Evolutionary conservation across 1,140 invertebrate species (phyloP), one percentile per base, ranked within the genome.

Genomic region (Bombus affinis): DNA sequence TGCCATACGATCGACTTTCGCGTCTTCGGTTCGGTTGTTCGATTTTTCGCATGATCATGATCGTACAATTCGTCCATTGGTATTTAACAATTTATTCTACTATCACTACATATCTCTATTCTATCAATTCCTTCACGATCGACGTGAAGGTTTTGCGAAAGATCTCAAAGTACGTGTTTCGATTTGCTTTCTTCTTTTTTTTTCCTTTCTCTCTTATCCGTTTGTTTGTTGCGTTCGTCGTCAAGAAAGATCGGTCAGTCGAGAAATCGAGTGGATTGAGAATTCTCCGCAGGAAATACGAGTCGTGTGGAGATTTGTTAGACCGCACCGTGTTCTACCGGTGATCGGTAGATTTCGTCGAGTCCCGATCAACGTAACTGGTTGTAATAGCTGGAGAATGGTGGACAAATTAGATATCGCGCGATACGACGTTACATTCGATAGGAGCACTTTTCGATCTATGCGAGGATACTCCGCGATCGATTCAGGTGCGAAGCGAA

Each of bases 381-480:
- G 18, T 42, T 28, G 47, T 32, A 28, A 57, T 53, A 37, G 32
- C 6, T 18, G 25, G 35, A 59, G 37, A 59, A 53, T 8, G 47
- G 0, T 22, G 18, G 47, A 72, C 18, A 10, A 35, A 18, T 32
- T 47, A 47, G 44, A 47, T 47, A 47, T 15, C 15, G 1, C 32
- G 44, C 44, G 78, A 71, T 80, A 57, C 71, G 25, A 47, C 35
- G 35, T 71, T 71, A 71, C 66, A 13, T 62, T 78, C 74, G 47
- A 81, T 42, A 13, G 25, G n/a, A 15, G 6, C 2, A 44, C 28
- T 72, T 39, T 72, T 81, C 47, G n/a, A 81, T 72, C 37, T 42
- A 39, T 68, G 22, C 62, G 77, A 79, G 62, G 62, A 79, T 79
- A 47, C 44, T 35, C 4, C n/a, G 53, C 32, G 53, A 59, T 22